These are phyloP conservation scores for Crepidodera aurea DNA, from an alignment of 2,888 invertebrate species.

Conservation along the genomic window DNA sequence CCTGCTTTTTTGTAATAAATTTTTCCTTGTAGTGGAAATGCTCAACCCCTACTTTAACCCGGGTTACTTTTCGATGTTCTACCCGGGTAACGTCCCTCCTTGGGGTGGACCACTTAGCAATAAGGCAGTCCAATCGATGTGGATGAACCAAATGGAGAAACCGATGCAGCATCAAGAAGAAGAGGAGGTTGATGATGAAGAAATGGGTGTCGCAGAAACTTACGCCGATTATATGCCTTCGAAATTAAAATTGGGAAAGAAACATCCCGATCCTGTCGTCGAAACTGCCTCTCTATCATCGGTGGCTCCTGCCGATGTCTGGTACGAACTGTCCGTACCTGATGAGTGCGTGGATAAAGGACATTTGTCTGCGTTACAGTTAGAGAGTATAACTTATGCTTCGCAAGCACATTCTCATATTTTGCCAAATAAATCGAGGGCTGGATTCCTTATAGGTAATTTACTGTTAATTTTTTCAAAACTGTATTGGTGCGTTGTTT, in stretches of 20 bases:
- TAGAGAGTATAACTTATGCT: slow-evolving; percentile 97
- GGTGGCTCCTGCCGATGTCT: slow-evolving; percentile 93
- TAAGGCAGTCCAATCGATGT: slow-evolving; percentile 69
- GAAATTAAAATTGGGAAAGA: slow-evolving; percentile 91
- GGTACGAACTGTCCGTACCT: slow-evolving; percentile 86
- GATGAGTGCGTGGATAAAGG: slow-evolving; percentile 85
- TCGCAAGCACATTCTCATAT: slow-evolving; percentile 95
- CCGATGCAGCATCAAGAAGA: slow-evolving; percentile 57
- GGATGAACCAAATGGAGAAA: slow-evolving; percentile 64
- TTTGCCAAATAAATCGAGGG: slow-evolving; percentile 87
- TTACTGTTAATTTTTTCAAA: no score
- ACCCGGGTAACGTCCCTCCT: slow-evolving; percentile 49
- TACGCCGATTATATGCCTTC: slow-evolving; percentile 98
- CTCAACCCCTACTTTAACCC: slow-evolving; percentile 58
- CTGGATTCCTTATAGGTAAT: slow-evolving; percentile 92
- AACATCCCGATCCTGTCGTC: slow-evolving; percentile 98
- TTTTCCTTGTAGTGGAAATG: slow-evolving; percentile 42
- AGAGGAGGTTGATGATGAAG: slow-evolving; percentile 84
- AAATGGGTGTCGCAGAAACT: slow-evolving; percentile 97
- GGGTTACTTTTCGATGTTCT: slow-evolving; percentile 45
- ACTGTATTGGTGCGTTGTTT: no score
- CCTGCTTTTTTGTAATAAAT: neutral
- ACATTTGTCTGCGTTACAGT: slow-evolving; percentile 90
- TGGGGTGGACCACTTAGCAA: slow-evolving; percentile 60
- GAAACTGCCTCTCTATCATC: slow-evolving; percentile 98